Percentiles rank a stretch among this genome's conserved stretches.
Evolutionary conservation across 2,797 vertebrate species (phyloP).

Genomic region (Garrulus glandarius): DNA sequence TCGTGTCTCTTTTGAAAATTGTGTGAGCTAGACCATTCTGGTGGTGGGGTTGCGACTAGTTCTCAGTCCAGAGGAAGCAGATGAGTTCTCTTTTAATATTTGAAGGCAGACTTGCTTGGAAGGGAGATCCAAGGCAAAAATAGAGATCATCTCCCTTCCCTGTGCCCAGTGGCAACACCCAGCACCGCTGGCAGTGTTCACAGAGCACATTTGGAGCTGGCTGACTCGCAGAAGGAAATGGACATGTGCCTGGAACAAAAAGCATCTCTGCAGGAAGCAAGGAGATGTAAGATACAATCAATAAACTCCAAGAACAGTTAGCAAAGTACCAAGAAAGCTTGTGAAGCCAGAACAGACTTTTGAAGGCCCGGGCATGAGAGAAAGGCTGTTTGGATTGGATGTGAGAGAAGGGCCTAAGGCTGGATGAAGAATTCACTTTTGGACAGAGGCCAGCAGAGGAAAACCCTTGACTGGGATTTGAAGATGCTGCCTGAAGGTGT

Average conservation of each 20-base stretch:
- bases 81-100: not conserved
- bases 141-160: not conserved
- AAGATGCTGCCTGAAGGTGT: not conserved
- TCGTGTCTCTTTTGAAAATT: not conserved
- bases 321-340: not conserved
- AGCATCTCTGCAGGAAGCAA: not conserved
- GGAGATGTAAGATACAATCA: not conserved
- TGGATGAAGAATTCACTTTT: not conserved
- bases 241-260: not conserved
- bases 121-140: not conserved
- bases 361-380: not conserved
- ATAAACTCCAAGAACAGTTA: not conserved
- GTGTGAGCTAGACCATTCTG: fast-evolving
- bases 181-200: not conserved
- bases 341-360: not conserved
- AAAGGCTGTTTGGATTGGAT: not conserved
- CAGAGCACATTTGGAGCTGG: not conserved
- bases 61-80: not conserved
- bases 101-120: not conserved
- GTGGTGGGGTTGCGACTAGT: not conserved
- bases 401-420: not conserved
- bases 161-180: not conserved
- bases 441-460: not conserved
- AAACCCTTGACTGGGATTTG: not conserved
- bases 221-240: not conserved